Base-by-base conservation (phyloP, 2,113 vertebrate species). In the Odocoileus virginianus region DNA sequence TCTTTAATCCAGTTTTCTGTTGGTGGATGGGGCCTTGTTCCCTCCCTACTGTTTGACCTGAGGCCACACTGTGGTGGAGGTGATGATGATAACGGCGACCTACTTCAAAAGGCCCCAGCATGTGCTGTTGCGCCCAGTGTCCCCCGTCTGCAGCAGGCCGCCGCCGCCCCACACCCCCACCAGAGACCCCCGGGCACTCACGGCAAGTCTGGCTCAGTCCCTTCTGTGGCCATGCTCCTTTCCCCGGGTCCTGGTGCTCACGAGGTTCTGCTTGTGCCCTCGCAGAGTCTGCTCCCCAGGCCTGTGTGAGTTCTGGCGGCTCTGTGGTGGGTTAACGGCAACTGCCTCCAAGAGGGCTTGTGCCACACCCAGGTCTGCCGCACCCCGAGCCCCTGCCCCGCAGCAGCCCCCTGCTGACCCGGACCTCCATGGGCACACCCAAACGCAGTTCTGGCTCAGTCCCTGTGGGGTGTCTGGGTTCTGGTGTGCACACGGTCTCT, bases 81-180 rank as follows among this genome's bases (percentile, higher is more conserved):
- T 67, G n/a, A 67, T 36, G 64, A 21, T 5, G n/a, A 67, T 11
- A 67, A 36, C 5, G 64, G 17, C 17, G 11, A 21, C n/a, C 33
- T 67, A 2, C 64, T 36, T 67, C n/a, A 36, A 11, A 67, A 67
- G 17, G 17, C 4, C 64, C 33, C 17, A 67, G 33, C 64, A 5
- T 36, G 10, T 11, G 10, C 33, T 21, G n/a, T 5, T 36, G 8
- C n/a, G 21, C 17, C 21, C 11, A 11, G 17, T n/a, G 17, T n/a
- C 17, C 33, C 64, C 17, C 5, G 33, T 67, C 64, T 67, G 64
- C 64, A 21, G 64, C n/a, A 11, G 17, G 17, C 8, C 64, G 21
- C 64, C 36, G 64, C 17, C 17, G 10, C n/a, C 2, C 8, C 4
- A 0, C 0, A 1, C n/a, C 17, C 36, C 17, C 17, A 21, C 64